These are phyloP conservation scores for Hydractinia symbiolongicarpus DNA, from an alignment of 30 jellyfish, hydroid and myxozoan species.

Conservation along the genomic window DNA sequence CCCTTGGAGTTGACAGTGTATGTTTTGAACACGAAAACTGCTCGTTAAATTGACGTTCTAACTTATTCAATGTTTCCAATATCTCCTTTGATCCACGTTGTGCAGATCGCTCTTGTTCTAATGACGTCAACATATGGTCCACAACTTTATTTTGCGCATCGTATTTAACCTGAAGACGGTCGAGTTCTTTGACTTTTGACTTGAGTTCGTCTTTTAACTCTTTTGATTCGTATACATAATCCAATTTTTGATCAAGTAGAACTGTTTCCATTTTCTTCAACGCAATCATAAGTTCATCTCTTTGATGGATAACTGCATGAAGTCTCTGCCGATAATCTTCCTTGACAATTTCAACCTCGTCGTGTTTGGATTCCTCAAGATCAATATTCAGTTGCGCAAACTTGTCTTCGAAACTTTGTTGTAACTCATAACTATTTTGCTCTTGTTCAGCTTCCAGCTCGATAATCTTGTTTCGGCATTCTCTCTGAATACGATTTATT, in stretches of 20 bases:
- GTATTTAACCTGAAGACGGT: not conserved
- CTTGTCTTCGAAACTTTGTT: not conserved
- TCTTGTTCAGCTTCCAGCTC: conserved; percentile 6
- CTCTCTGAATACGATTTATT: not conserved
- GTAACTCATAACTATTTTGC: not conserved
- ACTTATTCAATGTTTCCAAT: not conserved
- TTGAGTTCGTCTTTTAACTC: not conserved
- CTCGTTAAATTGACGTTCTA: not conserved
- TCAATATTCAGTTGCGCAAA: not conserved
- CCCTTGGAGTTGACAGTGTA: not conserved
- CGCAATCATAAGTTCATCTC: not conserved
- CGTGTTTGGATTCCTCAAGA: not conserved
- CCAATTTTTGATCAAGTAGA: not conserved
- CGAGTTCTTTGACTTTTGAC: not conserved
- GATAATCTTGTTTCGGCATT: conserved; percentile 3
- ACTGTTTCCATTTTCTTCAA: not conserved
- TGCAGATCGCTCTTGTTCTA: not conserved
- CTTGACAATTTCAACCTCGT: not conserved
- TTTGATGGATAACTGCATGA: not conserved
- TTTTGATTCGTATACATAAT: not conserved
- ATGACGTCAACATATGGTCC: not conserved
- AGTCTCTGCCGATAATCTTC: not conserved
- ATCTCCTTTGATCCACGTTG: not conserved
- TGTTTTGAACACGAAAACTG: not conserved
- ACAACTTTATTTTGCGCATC: conserved; percentile 1